Evolutionary conservation across 2,113 vertebrate species (phyloP), one percentile per base, ranked within the genome.

Genomic region (Tenebrosternarchus preto): DNA sequence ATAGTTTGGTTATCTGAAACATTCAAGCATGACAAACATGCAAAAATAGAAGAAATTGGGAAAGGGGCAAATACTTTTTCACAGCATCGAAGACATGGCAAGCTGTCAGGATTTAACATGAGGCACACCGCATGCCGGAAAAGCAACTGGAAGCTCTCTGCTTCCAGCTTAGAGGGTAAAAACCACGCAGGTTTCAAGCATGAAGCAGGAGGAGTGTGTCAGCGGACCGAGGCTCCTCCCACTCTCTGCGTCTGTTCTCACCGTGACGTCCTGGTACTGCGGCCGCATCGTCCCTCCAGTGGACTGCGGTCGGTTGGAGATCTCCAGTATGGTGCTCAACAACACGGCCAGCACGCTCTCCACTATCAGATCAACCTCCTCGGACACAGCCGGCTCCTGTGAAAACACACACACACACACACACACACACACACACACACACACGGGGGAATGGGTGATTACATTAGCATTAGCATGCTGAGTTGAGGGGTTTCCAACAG

Each of bases 251-350:
- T 25, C 75, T 84, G 20, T 73, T 85, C 95, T 90, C 91, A 99
- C 98, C 81, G 96, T 99, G 69, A 98, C 95, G 56, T 98, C 97
- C 88, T 98, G 97, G 86, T 96, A 97, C 87, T 98, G 98, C 12
- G 98, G 93, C 70, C 95, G 93, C 88, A 97, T 85, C 31, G 94
- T 79, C 1, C 95, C 91, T 17, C 94, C 93, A 0, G 96, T 89
- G 0, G 95, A 91, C 20, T 97, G 96, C 0, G 98, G 96, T 46
- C 95, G 93, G 87, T 96, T 98, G 85, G 96, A 97, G 86, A 99
- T 96, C 89, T 99, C 98, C 84, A 99, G 74, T 75, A 99, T 97
- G 84, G 96, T 98, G 81, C 95, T 92, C 81, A 99, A 89, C 8
- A 99, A 91, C 76, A 96, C 95, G 80, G 94, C 94, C 84, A 99